phyloP scores from a whole-genome alignment of 2,888 invertebrate species.

The Aphidius colemani region DNA sequence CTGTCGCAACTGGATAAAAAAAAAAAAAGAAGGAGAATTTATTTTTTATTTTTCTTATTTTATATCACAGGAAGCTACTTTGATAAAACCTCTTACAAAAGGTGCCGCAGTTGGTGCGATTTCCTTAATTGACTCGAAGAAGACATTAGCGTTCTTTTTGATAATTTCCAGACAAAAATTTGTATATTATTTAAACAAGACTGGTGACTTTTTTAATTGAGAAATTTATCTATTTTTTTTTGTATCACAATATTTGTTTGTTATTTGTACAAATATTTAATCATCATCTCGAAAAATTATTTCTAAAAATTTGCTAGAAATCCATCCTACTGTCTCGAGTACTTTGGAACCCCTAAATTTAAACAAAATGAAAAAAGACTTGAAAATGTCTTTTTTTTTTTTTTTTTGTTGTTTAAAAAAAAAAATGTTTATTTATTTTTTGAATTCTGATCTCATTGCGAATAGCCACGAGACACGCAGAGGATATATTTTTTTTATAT shows the following conservation, averaged over 20 bases:
- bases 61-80: conserved; percentile 29
- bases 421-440: no score
- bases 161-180: neutral
- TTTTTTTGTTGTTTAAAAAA: neutral
- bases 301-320: no score
- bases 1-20: no score
- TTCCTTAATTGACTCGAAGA: conserved; percentile 39
- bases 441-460: conserved; percentile 15
- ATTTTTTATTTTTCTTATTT: no score
- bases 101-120: conserved; percentile 33
- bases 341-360: no score
- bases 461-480: conserved; percentile 43
- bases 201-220: neutral
- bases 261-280: no score
- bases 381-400: neutral
- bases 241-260: neutral
- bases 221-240: neutral
- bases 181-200: neutral
- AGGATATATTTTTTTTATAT: conserved; percentile 17
- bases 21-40: no score
- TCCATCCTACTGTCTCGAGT: neutral
- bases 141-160: conserved; percentile 23
- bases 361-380: neutral
- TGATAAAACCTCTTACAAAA: conserved; percentile 46
- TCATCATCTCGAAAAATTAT: no score